Percentiles rank a stretch among this genome's conserved stretches.
Conservation (phyloP, 2,113 vertebrate genomes). For the Lepus americanus region DNA sequence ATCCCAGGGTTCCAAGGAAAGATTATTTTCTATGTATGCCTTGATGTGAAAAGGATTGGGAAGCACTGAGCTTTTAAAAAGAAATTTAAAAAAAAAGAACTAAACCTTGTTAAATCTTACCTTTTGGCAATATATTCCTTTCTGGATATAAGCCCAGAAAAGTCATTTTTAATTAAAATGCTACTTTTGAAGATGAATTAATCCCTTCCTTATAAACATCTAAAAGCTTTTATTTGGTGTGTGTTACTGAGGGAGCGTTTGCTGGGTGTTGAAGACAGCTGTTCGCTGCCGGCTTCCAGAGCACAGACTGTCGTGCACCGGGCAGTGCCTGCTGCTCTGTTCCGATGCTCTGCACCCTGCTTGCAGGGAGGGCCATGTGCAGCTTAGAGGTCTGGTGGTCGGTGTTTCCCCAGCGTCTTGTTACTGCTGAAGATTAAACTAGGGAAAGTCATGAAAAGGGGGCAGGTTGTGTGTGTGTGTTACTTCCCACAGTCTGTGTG, state of each 20-base stretch:
- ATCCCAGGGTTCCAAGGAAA: conserved; percentile 15
- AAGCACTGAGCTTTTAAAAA: conserved; percentile 9
- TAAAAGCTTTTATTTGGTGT: conserved; percentile 44
- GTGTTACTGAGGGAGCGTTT: conserved; percentile 17
- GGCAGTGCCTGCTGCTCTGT: neutral
- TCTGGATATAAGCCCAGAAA: conserved; percentile 75
- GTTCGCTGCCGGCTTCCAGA: neutral
- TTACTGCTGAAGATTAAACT: conserved; percentile 1
- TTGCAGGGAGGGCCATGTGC: neutral
- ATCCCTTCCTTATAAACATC: conserved; percentile 71
- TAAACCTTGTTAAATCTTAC: conserved; percentile 75
- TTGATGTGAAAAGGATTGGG: conserved; percentile 49
- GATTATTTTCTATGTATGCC: conserved; percentile 26
- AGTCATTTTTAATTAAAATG: conserved; percentile 82
- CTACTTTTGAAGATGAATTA: conserved; percentile 76
- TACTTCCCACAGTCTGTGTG: no score
- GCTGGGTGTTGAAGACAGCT: neutral
- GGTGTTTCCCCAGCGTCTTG: neutral
- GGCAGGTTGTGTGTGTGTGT: neutral
- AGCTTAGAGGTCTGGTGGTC: neutral
- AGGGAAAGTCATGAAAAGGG: neutral
- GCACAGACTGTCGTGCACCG: neutral
- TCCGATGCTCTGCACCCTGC: neutral
- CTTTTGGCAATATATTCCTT: conserved; percentile 70
- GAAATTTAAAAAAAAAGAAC: neutral